Evolutionary conservation across 2,113 vertebrate species (phyloP).

Genomic region (Nansenia antarctica): DNA sequence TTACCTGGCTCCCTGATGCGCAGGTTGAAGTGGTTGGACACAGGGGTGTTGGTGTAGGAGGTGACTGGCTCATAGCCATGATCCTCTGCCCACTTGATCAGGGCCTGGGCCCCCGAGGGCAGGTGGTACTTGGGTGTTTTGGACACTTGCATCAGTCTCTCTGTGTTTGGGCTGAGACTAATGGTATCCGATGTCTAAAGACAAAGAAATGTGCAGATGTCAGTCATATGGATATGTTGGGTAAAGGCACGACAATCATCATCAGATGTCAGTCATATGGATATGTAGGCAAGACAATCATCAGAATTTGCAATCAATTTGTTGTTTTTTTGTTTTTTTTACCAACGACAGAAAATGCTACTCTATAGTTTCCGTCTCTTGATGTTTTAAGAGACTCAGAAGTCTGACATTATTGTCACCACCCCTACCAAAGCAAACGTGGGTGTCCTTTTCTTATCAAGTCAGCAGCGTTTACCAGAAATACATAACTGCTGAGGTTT

Average conservation of each 20-base stretch:
- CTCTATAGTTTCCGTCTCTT: neutral
- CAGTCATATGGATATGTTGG: neutral
- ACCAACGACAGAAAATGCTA: neutral
- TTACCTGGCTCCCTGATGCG: constrained; percentile 84
- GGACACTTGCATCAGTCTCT: constrained; percentile 54
- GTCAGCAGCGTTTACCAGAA: neutral
- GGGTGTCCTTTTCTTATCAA: neutral
- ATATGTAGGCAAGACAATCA: too few relatives aligned
- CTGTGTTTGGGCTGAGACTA: constrained; percentile 69
- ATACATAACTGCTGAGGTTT: neutral
- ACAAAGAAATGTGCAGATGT: neutral
- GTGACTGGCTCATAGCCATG: constrained; percentile 80
- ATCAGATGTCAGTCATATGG: neutral
- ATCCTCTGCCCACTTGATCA: constrained; percentile 87
- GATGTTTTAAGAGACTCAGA: neutral
- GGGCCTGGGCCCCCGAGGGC: constrained; percentile 80
- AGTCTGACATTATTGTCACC: neutral
- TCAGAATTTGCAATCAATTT: too few relatives aligned
- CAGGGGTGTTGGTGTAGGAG: constrained; percentile 87
- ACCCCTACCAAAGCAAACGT: neutral
- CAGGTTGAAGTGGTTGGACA: constrained; percentile 90
- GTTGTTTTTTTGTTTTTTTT: too few relatives aligned
- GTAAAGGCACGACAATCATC: neutral
- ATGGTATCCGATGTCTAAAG: constrained; percentile 87
- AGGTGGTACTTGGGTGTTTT: constrained; percentile 69